Evolutionary conservation across 1,140 invertebrate species (phyloP).

Genomic region (Tribolium madens): DNA sequence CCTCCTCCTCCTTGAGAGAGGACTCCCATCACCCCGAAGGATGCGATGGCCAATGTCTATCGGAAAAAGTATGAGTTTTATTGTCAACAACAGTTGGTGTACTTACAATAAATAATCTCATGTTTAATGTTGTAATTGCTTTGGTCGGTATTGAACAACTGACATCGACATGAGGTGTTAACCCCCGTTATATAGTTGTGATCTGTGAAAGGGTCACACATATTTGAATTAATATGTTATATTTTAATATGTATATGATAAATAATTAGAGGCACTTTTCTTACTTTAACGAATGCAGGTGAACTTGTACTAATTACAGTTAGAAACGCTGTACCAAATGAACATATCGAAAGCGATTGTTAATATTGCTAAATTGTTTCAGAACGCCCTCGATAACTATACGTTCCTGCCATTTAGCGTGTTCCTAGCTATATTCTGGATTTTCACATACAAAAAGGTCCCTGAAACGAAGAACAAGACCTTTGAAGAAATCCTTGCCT

Average conservation of each 20-base stretch:
- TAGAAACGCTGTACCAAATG: not conserved
- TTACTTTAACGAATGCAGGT: constrained; percentile 33
- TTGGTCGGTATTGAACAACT: constrained; percentile 46
- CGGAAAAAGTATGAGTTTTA: constrained; percentile 16
- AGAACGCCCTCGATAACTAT: constrained; percentile 92
- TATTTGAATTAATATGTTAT: constrained; percentile 38
- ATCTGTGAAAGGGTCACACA: constrained; percentile 47
- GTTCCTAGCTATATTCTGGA: constrained; percentile 95
- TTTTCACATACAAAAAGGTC: constrained; percentile 97
- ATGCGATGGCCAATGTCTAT: constrained; percentile 36
- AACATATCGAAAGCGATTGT: constrained; percentile 5
- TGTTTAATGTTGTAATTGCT: constrained; percentile 33
- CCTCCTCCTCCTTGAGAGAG: constrained; percentile 23
- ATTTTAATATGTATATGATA: constrained; percentile 43
- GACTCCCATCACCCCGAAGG: constrained; percentile 16
- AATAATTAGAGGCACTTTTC: constrained; percentile 39
- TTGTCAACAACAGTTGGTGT: not conserved
- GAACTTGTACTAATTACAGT: constrained; percentile 23
- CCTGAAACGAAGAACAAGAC: constrained; percentile 99
- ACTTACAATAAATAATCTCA: constrained; percentile 45
- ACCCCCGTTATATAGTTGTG: constrained; percentile 36
- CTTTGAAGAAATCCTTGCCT: constrained; percentile 94
- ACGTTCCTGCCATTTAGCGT: constrained; percentile 98
- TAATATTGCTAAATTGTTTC: constrained; percentile 64
- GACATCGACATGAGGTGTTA: constrained; percentile 14